phyloP scores from a whole-genome alignment of 1,140 invertebrate species.

The Drosophila sechellia region DNA sequence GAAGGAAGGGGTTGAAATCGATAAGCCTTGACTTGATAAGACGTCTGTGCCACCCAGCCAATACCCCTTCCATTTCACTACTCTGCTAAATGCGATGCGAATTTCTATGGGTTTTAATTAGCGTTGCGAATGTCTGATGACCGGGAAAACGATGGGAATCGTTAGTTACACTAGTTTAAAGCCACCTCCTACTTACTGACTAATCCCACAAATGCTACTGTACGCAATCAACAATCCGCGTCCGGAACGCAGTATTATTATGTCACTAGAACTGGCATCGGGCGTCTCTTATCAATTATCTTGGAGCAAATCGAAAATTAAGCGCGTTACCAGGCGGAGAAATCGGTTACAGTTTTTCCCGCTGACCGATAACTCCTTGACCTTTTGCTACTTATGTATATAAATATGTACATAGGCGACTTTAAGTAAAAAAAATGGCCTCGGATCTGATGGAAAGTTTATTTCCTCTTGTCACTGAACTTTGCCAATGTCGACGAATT shows the following conservation, averaged over 20 bases:
- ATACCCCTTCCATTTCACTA: slow-evolving; percentile 18
- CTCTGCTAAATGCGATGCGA: slow-evolving; percentile 30
- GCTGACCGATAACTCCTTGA: slow-evolving; percentile 40
- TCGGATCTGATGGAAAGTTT: slow-evolving; percentile 1
- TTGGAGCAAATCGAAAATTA: slow-evolving; percentile 19
- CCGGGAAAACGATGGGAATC: background rate
- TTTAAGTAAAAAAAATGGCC: background rate
- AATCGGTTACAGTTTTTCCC: slow-evolving; percentile 3
- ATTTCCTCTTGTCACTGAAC: slow-evolving; percentile 47
- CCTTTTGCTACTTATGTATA: slow-evolving; percentile 4
- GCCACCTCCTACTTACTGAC: slow-evolving; percentile 2
- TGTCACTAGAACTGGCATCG: slow-evolving; percentile 62
- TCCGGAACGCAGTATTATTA: slow-evolving; percentile 18
- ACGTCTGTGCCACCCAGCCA: background rate
- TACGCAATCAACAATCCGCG: slow-evolving; percentile 2
- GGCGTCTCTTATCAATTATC: slow-evolving; percentile 53
- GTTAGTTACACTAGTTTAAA: slow-evolving; percentile 2
- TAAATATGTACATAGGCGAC: background rate
- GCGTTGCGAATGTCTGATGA: slow-evolving; percentile 15
- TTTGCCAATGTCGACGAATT: slow-evolving; percentile 44
- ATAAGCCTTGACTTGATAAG: slow-evolving; percentile 51
- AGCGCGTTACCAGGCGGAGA: slow-evolving; percentile 51
- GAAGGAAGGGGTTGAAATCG: slow-evolving; percentile 22
- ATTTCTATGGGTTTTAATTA: slow-evolving; percentile 75
- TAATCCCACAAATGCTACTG: slow-evolving; percentile 16